Conservation (phyloP, 2,113 vertebrate species). For the Aix galericulata region DNA sequence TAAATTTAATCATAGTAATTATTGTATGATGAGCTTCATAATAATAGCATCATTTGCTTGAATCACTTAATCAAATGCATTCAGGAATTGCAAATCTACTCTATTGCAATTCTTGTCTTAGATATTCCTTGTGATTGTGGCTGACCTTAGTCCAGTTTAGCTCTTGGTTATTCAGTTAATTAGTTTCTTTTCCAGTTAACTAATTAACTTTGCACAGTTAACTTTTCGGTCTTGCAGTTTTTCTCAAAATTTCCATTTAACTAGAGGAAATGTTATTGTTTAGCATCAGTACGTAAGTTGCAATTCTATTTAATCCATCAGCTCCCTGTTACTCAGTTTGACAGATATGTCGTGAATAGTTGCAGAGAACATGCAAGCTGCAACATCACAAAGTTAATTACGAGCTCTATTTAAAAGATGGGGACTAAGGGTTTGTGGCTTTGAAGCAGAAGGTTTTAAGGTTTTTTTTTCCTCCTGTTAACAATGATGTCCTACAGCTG, state of each 20-base stretch:
- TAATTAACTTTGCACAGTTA: neutral
- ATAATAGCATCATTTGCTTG: slow-evolving; percentile 14
- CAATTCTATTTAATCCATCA: neutral
- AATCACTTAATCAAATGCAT: slow-evolving; percentile 12
- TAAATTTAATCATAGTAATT: neutral
- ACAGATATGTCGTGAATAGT: neutral
- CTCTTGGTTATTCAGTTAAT: neutral
- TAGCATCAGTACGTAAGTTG: neutral
- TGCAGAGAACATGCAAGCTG: neutral
- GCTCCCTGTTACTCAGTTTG: neutral
- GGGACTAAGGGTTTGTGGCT: slow-evolving; percentile 2
- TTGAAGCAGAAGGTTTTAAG: slow-evolving; percentile 15
- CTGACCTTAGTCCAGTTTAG: neutral
- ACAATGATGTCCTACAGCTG: slow-evolving; percentile 30
- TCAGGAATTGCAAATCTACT: neutral
- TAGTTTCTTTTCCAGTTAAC: slow-evolving; percentile 6
- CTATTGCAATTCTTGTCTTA: neutral
- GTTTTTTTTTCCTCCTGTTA: neutral
- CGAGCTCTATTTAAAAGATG: neutral
- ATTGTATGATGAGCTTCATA: neutral
- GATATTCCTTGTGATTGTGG: neutral
- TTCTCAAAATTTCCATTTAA: neutral
- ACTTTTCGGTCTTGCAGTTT: neutral
- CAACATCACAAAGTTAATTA: neutral
- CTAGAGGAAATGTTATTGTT: neutral